Conservation (phyloP, 2,113 vertebrate genomes). For the Nibea albiflora region DNA sequence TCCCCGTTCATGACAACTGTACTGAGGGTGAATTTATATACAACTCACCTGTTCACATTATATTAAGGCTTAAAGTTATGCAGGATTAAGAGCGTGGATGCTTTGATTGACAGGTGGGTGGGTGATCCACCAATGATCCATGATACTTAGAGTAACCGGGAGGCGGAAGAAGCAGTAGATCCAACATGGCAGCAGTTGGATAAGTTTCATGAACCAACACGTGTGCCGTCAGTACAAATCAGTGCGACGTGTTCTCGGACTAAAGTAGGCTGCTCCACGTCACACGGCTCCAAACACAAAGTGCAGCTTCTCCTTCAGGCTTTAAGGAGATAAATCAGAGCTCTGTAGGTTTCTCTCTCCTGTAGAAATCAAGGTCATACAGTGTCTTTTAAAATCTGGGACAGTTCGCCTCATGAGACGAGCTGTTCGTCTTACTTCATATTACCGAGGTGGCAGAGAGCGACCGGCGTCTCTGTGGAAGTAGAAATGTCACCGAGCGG, state of each 20-base stretch:
- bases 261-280: constrained; percentile 44
- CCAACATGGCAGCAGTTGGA: too few relatives aligned
- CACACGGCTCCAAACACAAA: constrained; percentile 14
- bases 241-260: background rate
- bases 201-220: background rate
- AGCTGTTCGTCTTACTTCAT: constrained; percentile 56
- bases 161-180: background rate
- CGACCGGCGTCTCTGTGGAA: too few relatives aligned
- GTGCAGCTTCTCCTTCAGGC: constrained; percentile 46
- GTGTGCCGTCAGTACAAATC: background rate
- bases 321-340: constrained; percentile 49
- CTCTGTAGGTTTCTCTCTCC: constrained; percentile 60
- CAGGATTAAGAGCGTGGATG: too few relatives aligned
- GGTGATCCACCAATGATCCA: too few relatives aligned
- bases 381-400: constrained; percentile 68
- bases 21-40: too few relatives aligned
- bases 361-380: constrained; percentile 70
- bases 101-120: too few relatives aligned
- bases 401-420: constrained; percentile 60
- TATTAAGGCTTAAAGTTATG: too few relatives aligned
- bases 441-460: constrained; percentile 22
- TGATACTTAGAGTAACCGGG: too few relatives aligned
- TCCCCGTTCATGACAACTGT: too few relatives aligned
- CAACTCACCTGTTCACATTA: too few relatives aligned
- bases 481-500: background rate